These are phyloP conservation scores for Lysandra bellargus DNA, from an alignment of 2,888 invertebrate genomes.

Conservation along the genomic window DNA sequence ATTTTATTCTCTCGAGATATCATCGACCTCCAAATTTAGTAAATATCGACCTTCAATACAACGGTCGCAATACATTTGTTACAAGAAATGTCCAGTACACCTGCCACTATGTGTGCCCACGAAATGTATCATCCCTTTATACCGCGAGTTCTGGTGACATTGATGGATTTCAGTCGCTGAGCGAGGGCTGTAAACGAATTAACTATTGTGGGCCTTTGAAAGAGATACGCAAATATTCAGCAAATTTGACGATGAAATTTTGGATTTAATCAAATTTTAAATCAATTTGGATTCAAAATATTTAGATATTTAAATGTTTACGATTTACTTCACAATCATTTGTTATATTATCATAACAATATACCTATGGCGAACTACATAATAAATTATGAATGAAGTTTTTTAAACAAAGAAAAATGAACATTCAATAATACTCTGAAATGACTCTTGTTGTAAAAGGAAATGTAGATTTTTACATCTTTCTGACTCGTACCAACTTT, in stretches of 20 bases:
- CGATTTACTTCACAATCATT: too few relatives aligned
- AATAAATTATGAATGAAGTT: too few relatives aligned
- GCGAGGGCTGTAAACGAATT: conserved; percentile 8
- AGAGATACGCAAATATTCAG: conserved; percentile 1
- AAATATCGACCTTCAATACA: background rate
- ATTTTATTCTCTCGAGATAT: too few relatives aligned
- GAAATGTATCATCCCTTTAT: conserved; percentile 16
- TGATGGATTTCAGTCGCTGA: conserved; percentile 7
- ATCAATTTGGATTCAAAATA: background rate
- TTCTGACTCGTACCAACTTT: background rate
- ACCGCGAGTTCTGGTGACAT: conserved; percentile 3
- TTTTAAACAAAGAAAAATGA: too few relatives aligned
- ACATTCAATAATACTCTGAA: background rate
- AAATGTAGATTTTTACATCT: background rate
- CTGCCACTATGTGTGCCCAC: background rate
- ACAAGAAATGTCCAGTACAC: conserved; percentile 4
- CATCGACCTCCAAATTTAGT: too few relatives aligned
- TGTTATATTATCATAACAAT: too few relatives aligned
- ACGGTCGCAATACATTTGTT: background rate
- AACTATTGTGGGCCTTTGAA: background rate
- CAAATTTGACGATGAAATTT: background rate
- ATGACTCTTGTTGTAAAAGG: background rate
- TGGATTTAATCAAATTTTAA: background rate
- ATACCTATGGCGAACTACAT: too few relatives aligned
- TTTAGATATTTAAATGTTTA: background rate